Conservation (phyloP, 2,113 vertebrate genomes). For the Syrmaticus mikado region DNA sequence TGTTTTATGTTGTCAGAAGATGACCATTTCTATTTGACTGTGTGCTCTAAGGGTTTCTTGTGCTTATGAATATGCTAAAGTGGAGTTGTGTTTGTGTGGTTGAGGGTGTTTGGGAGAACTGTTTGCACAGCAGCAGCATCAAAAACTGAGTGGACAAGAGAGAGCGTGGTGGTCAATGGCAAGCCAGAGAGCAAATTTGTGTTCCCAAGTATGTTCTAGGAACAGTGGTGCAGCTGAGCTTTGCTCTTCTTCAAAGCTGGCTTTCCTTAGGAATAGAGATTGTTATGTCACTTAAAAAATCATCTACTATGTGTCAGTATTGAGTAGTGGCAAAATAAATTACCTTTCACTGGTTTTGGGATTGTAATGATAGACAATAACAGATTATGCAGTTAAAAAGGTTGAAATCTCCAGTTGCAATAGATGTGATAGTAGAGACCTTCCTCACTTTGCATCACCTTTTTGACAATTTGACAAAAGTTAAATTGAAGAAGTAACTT, state of each 20-base stretch:
- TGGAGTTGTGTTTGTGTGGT: neutral
- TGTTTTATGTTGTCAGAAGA: neutral
- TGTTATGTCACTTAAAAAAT: neutral
- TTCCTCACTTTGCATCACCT: conserved; percentile 9
- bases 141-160: neutral
- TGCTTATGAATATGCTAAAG: neutral
- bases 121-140: conserved; percentile 29
- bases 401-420: neutral
- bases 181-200: neutral
- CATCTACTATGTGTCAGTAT: neutral
- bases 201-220: conserved; percentile 7
- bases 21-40: neutral
- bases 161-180: neutral
- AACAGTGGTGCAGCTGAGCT: neutral
- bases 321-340: neutral
- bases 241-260: neutral
- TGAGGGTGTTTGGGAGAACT: neutral
- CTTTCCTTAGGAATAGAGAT: neutral
- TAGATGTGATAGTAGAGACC: neutral
- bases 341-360: neutral
- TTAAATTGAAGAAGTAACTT: conserved; percentile 33
- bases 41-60: neutral
- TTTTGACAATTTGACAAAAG: conserved; percentile 28
- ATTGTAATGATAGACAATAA: neutral
- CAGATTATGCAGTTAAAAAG: neutral